Evolutionary conservation across 2,797 vertebrate genomes (phyloP).

Genomic region (Cyprinella venusta): DNA sequence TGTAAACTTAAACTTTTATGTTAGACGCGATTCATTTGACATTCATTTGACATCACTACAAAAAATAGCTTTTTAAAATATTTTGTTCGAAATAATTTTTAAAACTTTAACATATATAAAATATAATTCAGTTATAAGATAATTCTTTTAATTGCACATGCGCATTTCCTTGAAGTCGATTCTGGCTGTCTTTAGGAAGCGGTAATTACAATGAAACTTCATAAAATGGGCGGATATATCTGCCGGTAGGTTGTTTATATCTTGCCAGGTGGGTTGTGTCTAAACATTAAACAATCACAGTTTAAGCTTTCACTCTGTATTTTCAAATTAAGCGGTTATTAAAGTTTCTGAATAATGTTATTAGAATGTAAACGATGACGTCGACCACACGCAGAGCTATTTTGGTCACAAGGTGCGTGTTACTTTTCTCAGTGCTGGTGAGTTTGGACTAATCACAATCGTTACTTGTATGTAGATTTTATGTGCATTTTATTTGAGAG

Average conservation of each 20-base stretch:
- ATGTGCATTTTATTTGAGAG: not conserved
- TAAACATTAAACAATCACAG: not conserved
- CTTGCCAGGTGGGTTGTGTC: not conserved
- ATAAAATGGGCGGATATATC: not conserved
- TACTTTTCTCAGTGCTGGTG: not conserved
- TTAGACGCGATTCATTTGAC: too few species aligned
- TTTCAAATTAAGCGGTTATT: not conserved
- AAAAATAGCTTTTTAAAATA: too few species aligned
- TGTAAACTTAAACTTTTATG: too few species aligned
- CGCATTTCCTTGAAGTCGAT: slow-evolving; percentile 23
- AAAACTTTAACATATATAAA: not conserved
- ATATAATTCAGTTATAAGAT: not conserved
- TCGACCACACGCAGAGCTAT: not conserved
- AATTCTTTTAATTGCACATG: slow-evolving; percentile 14
- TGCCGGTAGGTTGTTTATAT: not conserved
- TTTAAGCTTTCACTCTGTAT: not conserved
- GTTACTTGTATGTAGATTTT: not conserved
- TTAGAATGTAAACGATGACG: not conserved
- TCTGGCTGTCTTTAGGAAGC: not conserved
- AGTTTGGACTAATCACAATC: slow-evolving; percentile 11
- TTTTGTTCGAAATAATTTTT: too few species aligned
- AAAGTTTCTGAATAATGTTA: too few species aligned
- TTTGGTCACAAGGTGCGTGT: not conserved
- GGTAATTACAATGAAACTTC: not conserved
- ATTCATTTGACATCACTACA: too few species aligned